Percentiles rank a stretch among this genome's conserved stretches.
Conservation (phyloP, 2,113 vertebrate species). For the Athene cunicularia region DNA sequence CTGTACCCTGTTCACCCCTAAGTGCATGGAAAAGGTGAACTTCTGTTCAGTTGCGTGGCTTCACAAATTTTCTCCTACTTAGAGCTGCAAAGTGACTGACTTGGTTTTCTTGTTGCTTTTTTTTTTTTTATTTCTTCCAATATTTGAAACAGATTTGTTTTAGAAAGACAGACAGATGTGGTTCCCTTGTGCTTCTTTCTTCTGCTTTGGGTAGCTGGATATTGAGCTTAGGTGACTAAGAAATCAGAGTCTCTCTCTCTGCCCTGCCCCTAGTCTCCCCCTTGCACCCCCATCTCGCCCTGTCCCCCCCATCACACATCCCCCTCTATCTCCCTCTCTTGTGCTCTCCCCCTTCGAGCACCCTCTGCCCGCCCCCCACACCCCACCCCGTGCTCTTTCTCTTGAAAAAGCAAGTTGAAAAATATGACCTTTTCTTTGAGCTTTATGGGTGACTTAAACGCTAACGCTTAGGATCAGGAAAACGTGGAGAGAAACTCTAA, state of each 20-base stretch:
- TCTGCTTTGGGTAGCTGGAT: not conserved
- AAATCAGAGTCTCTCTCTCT: not conserved
- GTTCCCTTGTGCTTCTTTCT: not conserved
- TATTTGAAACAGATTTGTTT: not conserved
- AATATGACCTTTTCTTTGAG: not conserved
- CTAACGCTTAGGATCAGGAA: not conserved
- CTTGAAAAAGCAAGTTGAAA: not conserved
- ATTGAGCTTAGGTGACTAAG: not conserved
- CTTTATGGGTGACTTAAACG: not conserved
- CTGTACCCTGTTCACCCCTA: not conserved
- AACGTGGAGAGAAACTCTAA: not conserved
- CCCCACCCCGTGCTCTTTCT: no score
- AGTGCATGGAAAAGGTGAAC: not conserved
- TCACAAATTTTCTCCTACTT: not conserved
- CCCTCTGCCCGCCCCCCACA: no score
- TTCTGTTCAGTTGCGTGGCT: not conserved
- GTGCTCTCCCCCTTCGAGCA: no score
- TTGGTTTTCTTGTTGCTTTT: not conserved
- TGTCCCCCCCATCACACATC: no score
- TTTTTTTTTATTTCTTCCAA: not conserved
- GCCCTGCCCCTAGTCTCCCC: no score
- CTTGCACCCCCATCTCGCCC: no score
- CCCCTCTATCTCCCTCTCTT: no score
- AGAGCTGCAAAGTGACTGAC: not conserved
- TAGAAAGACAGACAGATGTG: fast-evolving